Conservation (phyloP, 1,140 invertebrate species). For the Frieseomelitta varia region DNA sequence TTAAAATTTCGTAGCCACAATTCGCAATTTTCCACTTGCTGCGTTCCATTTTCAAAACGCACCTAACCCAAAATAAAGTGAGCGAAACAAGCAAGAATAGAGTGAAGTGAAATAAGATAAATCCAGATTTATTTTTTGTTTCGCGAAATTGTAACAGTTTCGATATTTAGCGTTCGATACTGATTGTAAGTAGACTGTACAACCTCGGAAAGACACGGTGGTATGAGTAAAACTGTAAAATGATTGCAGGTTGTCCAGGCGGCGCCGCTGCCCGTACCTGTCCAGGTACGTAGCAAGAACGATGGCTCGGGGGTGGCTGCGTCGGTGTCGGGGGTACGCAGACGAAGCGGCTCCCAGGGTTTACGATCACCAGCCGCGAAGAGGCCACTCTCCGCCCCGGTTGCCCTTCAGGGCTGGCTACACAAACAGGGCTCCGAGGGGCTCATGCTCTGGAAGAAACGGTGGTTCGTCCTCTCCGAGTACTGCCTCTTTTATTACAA, state of each 20-base stretch:
- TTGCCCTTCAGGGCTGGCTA: constrained; percentile 93
- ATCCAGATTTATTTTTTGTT: too few relatives aligned
- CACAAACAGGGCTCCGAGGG: constrained; percentile 96
- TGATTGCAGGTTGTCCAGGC: constrained; percentile 74
- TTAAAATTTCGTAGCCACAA: too few relatives aligned
- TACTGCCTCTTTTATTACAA: constrained; percentile 98
- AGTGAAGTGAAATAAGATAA: too few relatives aligned
- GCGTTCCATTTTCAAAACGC: too few relatives aligned
- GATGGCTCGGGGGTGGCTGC: constrained; percentile 76
- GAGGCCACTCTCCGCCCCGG: constrained; percentile 89
- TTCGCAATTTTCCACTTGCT: too few relatives aligned
- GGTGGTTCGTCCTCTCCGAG: constrained; percentile 97
- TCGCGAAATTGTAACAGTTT: too few relatives aligned
- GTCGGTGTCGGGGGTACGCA: constrained; percentile 83
- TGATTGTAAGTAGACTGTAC: too few relatives aligned
- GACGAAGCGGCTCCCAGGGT: constrained; percentile 85
- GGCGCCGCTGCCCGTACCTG: constrained; percentile 67
- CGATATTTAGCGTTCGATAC: too few relatives aligned
- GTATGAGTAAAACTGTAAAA: not conserved
- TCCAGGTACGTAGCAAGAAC: constrained; percentile 73
- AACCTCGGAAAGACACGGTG: not conserved
- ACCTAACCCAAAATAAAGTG: too few relatives aligned
- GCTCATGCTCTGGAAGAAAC: constrained; percentile 95
- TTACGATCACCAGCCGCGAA: constrained; percentile 90
- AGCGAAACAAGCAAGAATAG: too few relatives aligned